Evolutionary conservation across 1,140 invertebrate genomes (phyloP), one percentile per base, ranked within the genome.

Genomic region (Ceratosolen fusciceps): DNA sequence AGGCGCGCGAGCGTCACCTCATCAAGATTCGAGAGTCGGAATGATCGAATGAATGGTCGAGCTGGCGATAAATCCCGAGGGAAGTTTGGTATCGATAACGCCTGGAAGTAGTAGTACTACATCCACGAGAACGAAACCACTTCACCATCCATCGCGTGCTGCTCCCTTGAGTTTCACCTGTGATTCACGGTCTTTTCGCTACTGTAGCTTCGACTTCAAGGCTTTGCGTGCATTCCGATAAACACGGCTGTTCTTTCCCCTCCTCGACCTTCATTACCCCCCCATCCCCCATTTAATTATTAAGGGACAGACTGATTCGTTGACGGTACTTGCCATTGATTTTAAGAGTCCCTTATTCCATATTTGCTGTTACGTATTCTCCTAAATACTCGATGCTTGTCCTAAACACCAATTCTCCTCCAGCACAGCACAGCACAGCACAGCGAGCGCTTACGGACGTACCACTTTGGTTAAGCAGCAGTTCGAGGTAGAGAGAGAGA

Each of bases 61-160:
- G 19, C 67, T 67, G 5, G 34, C 54, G 47, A 62, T 74, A 75
- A 82, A 80, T 83, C 81, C 79, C 71, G 21, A 43, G 56, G n/a
- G 21, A 74, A 83, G 54, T 79, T 47, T 65, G 71, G 49, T 60
- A 81, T 83, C 81, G 74, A 83, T 83, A 82, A 79, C 47, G 49
- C 52, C 31, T 68, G 74, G 52, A 54, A 74, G 77, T 68, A n/a
- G n/a, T n/a, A n/a, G n/a, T n/a, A n/a, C n/a, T n/a, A 77, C 43
- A 24, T 80, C 60, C 77, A 72, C 80, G 60, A 82, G 83, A 83
- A 74, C 8, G 3, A 34, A 49, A 29, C 37, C 14, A 58, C 47
- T 77, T 26, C 43, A 29, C 39, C 12, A 72, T 72, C 76, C 68
- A 72, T 78, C 77, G 77, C 77, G 58, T 71, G 77, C 16, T 71